phyloP scores from a whole-genome alignment of 2,113 vertebrate species.

The Mustelus asterias region DNA sequence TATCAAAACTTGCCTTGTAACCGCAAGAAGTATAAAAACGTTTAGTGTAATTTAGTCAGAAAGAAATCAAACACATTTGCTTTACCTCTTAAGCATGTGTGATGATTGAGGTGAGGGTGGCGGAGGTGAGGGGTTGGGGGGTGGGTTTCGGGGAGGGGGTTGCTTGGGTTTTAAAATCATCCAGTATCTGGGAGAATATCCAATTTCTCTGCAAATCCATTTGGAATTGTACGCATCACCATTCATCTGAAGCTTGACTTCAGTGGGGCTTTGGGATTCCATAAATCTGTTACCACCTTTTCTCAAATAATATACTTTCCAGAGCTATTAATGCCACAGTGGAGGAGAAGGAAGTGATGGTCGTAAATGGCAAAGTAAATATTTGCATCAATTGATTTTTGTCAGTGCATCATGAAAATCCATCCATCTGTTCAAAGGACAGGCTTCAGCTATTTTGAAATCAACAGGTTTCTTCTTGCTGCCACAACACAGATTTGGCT shows the following conservation, averaged over 20 bases:
- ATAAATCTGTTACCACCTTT: slow-evolving; percentile 49
- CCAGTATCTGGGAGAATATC: background rate
- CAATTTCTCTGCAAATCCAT: slow-evolving; percentile 4
- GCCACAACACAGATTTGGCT: background rate
- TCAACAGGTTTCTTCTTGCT: background rate
- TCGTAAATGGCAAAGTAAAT: slow-evolving; percentile 43
- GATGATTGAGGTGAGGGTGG: background rate
- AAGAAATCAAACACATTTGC: background rate
- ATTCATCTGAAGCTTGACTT: slow-evolving; percentile 41
- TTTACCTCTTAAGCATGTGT: background rate
- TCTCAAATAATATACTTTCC: slow-evolving; percentile 46
- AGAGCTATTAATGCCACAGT: slow-evolving; percentile 45
- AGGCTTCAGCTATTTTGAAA: background rate
- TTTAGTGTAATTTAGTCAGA: background rate
- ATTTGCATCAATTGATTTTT: slow-evolving; percentile 37
- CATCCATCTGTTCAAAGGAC: slow-evolving; percentile 28
- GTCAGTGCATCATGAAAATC: background rate
- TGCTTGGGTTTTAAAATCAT: background rate
- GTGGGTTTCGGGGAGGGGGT: background rate
- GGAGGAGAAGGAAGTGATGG: slow-evolving; percentile 41
- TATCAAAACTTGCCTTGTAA: background rate
- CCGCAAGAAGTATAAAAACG: background rate
- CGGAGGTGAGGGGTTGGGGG: no score
- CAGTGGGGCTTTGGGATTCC: slow-evolving; percentile 42
- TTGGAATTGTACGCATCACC: background rate